Evolutionary conservation across 2,113 vertebrate genomes (phyloP).

Genomic region (Oryzias celebensis): DNA sequence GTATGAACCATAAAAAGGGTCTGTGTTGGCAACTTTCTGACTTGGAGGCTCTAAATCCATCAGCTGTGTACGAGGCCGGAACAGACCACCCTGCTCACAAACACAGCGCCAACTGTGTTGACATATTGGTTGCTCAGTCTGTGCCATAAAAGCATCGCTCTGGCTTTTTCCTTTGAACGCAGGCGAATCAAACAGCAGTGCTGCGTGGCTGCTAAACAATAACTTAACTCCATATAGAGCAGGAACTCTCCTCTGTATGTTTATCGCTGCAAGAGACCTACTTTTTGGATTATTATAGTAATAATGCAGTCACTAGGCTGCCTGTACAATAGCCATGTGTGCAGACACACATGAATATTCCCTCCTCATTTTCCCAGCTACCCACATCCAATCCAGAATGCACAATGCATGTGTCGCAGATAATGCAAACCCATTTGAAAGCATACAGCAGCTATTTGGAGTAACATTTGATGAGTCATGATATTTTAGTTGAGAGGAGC

Average conservation of each 20-base stretch:
- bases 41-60: too few species aligned
- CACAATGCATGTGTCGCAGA: not conserved
- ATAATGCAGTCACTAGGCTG: not conserved
- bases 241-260: too few species aligned
- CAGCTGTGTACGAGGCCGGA: too few species aligned
- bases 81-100: not conserved
- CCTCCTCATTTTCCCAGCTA: conserved; percentile 3
- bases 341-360: conserved; percentile 8
- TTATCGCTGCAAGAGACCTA: not conserved
- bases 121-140: not conserved
- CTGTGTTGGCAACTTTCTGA: too few species aligned
- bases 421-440: conserved; percentile 20
- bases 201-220: too few species aligned
- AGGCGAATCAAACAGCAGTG: not conserved
- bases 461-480: conserved; percentile 39
- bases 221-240: too few species aligned
- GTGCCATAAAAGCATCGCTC: not conserved
- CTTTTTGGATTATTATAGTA: not conserved
- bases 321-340: not conserved
- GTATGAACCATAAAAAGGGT: too few species aligned
- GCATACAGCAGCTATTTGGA: conserved; percentile 36
- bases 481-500: conserved; percentile 15
- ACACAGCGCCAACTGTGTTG: not conserved
- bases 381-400: conserved; percentile 4
- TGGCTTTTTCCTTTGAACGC: not conserved